phyloP scores from a whole-genome alignment of 2,113 vertebrate species.

The Dendrocopos noguchii region DNA sequence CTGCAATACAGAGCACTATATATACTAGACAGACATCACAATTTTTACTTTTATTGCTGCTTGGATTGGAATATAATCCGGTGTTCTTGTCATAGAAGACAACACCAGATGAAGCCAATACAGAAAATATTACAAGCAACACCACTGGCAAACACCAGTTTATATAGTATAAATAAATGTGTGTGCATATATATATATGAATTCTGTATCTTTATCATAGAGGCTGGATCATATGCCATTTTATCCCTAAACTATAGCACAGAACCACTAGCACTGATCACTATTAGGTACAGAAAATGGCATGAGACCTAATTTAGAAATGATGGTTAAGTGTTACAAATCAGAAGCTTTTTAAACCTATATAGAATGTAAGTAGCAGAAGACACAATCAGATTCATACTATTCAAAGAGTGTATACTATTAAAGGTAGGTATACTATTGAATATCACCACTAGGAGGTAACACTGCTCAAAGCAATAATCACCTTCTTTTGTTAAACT shows the following conservation, averaged over 20 bases:
- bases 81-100: neutral
- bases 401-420: neutral
- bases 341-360: neutral
- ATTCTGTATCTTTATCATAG: neutral
- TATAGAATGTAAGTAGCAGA: neutral
- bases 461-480: neutral
- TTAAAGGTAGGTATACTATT: neutral
- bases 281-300: neutral
- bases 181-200: no score
- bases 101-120: neutral
- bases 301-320: neutral
- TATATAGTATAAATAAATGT: no score
- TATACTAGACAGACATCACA: neutral
- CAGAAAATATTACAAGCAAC: neutral
- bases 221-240: neutral
- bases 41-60: neutral
- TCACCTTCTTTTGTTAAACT: neutral
- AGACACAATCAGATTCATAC: neutral
- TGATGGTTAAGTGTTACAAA: no score
- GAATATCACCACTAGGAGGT: neutral
- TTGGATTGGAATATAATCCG: neutral
- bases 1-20: neutral
- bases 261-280: neutral
- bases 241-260: neutral
- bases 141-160: neutral